Evolutionary conservation across 2,888 invertebrate species (phyloP), one percentile per base, ranked within the genome.

Genomic region (Melanophora roralis): DNA sequence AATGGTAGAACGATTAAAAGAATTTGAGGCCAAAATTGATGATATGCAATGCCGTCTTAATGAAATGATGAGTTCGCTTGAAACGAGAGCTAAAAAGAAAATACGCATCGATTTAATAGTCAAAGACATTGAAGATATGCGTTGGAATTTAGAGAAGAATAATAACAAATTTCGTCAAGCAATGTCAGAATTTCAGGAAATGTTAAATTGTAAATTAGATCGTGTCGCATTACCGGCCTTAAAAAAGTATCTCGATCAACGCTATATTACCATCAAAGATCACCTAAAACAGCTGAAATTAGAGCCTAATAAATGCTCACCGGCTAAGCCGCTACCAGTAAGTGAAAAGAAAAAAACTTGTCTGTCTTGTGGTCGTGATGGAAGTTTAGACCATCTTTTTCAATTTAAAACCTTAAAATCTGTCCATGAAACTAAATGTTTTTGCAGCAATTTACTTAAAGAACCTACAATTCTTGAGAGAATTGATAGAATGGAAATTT

Each of bases 181-280:
- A 32, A 86, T 89, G 85, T 83, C 84, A 75, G 89, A 89, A 73
- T 67, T 86, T 38, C 88, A 89, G 81, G 87, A 89, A 2, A 89
- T 89, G 88, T 80, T 89, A n/a, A 87, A 87, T 53, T 83, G 85
- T 4, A 89, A 89, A 72, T 59, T 89, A 60, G 86, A 89, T 19
- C 87, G 89, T 40, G 83, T 85, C 0, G 84, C 87, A 12, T 84
- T 89, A 77, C 87, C 89, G 40, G 83, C 87, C 0, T 40, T 89
- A 1, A 89, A 87, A 79, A 86, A 84, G 43, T 86, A 84, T 67
- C 82, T 87, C 11, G 82, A 83, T 2, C 84, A 86, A 78, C 84
- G 83, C 2, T 83, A 86, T 65, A 76, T 69, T 5, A 74, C 78
- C 1, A 83, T 88, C 0, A 83, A 85, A 0, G 4, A 1, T 0